Conservation (phyloP, 2,797 vertebrate genomes). For the Sebastes umbrosus region DNA sequence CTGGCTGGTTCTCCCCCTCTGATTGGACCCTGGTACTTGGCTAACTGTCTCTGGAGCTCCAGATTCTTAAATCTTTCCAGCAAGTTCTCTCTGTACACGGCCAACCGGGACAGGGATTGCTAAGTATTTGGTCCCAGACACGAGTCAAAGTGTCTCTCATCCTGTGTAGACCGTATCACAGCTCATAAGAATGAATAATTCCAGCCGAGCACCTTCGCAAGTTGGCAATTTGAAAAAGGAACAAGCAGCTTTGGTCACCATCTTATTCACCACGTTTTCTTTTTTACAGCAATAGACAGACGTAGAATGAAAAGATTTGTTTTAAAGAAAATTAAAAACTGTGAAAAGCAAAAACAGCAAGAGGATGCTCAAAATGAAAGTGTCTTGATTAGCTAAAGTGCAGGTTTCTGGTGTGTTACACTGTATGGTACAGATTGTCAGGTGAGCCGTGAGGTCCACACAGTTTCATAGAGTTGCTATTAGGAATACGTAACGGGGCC, state of each 20-base stretch:
- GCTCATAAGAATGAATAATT: background rate
- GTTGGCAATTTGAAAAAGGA: slow-evolving; percentile 14
- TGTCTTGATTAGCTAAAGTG: slow-evolving; percentile 76
- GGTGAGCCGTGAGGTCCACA: slow-evolving; percentile 35
- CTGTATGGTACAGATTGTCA: slow-evolving; percentile 71
- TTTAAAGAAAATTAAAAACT: background rate
- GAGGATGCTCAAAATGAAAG: slow-evolving; percentile 26
- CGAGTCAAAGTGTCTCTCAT: background rate
- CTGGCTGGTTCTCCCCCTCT: background rate
- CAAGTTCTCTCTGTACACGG: background rate
- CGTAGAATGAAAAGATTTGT: background rate
- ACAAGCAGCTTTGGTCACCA: slow-evolving; percentile 11
- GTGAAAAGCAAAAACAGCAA: slow-evolving; percentile 26
- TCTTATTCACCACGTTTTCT: background rate
- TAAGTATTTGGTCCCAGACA: slow-evolving; percentile 45
- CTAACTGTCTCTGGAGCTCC: background rate
- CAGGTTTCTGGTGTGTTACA: slow-evolving; percentile 61
- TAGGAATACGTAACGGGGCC: slow-evolving; percentile 12
- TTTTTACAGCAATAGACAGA: slow-evolving; percentile 12
- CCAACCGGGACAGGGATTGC: too few relatives aligned
- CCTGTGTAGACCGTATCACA: background rate
- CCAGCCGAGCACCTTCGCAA: slow-evolving; percentile 42
- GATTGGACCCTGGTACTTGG: background rate
- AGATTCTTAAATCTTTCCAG: background rate
- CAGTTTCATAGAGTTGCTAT: slow-evolving; percentile 16